Base-by-base conservation (phyloP, 30 jellyfish, hydroid and myxozoan genomes). In the Aurelia aurita region DNA sequence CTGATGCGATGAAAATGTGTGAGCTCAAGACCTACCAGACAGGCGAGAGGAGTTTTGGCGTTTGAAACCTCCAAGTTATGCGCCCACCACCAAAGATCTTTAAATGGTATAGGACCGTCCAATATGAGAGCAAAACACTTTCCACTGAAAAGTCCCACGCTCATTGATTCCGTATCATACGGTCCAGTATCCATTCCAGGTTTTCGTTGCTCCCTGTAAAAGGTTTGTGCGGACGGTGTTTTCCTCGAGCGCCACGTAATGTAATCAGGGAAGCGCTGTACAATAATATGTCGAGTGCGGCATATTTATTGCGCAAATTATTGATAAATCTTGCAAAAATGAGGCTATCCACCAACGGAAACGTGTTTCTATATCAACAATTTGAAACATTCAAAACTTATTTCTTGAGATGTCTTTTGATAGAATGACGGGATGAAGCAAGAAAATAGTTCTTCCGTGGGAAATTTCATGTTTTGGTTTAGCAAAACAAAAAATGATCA, bases 261-360 rank as follows among this genome's bases (percentile, higher is more conserved):
- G 67, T 55, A 55, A 55, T 55, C 67, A 55, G 67, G 67, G 67
- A 55, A 55, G 67, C 29, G 29, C 29, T 55, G 25, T 55, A 55
- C 29, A 55, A 55, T 22, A 22, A 55, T 2, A 55, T 16, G 29
- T 14, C 29, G 29, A 55, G 29, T 4, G 67, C 67, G 67, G 67
- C 29, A 55, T 55, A 19, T 55, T 55, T 55, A 55, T 55, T n/a
- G 67, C 5, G 67, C 67, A 55, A 14, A 19, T 55, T 55, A 55
- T 55, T 55, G 29, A 55, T 22, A 55, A 55, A 55, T 19, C 67
- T 55, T 16, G 29, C 67, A 55, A 14, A 55, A 14, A 55, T 55
- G 32, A 55, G 66, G 66, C 66, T 55, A 55, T 55, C 66, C 66
- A 55, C 66, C 28, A 55, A 55, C 66, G 66, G 66, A 55, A 55